phyloP scores from a whole-genome alignment of 2,888 invertebrate species.

The Epinotia ramella region DNA sequence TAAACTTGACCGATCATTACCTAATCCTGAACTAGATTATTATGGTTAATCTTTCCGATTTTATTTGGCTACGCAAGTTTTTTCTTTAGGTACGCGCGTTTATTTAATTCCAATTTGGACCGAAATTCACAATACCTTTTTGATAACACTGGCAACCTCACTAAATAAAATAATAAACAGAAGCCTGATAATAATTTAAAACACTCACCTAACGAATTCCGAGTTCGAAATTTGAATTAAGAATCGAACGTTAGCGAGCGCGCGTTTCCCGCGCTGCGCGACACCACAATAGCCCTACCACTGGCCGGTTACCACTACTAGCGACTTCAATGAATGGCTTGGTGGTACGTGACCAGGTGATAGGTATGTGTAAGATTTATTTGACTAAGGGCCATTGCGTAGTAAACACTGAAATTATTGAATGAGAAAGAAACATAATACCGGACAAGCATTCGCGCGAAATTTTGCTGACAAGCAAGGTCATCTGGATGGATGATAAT shows the following conservation, averaged over 20 bases:
- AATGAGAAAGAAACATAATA: neutral
- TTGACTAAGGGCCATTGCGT: conserved; percentile 27
- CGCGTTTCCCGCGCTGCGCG: conserved; percentile 48
- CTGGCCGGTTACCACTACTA: conserved; percentile 43
- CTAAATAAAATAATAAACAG: neutral
- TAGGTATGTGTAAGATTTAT: conserved; percentile 36
- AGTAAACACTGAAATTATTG: neutral
- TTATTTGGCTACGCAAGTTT: too few species aligned
- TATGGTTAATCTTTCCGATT: neutral
- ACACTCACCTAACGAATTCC: conserved; percentile 33
- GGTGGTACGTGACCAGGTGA: conserved; percentile 34
- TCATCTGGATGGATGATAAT: too few species aligned
- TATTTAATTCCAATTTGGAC: neutral
- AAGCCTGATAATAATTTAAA: neutral
- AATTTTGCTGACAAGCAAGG: too few species aligned
- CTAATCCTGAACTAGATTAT: neutral
- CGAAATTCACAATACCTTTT: neutral
- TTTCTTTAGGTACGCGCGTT: neutral
- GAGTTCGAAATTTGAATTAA: conserved; percentile 31
- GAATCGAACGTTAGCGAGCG: conserved; percentile 45
- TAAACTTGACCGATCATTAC: neutral
- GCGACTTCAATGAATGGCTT: conserved; percentile 36
- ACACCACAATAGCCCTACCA: conserved; percentile 49
- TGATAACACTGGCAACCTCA: conserved; percentile 25
- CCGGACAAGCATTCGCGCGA: too few species aligned